A percentile compares a stretch with the other conserved stretches of the same genome.
phyloP scores from a whole-genome alignment of 2,797 vertebrate species.

The Haliaeetus vocifer region DNA sequence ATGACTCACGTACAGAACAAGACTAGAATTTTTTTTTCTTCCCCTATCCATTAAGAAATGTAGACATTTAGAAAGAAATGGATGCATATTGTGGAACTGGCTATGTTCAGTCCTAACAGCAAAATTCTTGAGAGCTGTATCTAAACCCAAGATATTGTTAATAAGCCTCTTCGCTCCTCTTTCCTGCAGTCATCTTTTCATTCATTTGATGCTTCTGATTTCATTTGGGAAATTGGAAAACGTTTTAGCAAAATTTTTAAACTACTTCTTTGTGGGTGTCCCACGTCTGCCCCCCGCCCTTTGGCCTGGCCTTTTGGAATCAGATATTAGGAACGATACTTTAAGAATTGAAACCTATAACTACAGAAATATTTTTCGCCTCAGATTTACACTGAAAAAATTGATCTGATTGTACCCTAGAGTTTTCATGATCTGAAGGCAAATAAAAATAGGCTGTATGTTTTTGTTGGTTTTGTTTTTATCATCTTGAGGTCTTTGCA shows the following conservation, averaged over 20 bases:
- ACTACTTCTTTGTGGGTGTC: neutral
- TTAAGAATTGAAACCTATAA: fast-evolving
- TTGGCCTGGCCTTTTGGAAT: neutral
- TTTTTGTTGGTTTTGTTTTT: neutral
- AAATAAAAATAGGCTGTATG: neutral
- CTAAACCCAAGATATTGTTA: neutral
- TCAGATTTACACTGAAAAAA: neutral
- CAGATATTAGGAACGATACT: neutral
- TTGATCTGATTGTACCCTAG: neutral
- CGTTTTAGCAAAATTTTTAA: neutral
- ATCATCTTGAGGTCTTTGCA: neutral
- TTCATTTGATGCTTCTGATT: neutral
- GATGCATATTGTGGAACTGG: neutral
- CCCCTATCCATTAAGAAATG: neutral
- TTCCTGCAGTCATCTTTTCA: neutral
- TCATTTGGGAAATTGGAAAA: neutral
- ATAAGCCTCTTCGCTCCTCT: neutral
- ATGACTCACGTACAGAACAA: neutral
- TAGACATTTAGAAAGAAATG: neutral
- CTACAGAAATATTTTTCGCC: neutral
- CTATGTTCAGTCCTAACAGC: neutral
- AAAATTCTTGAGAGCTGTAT: neutral
- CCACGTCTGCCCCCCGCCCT: fast-evolving
- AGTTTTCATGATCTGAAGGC: neutral
- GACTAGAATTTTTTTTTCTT: neutral